A percentile compares a stretch with the other conserved stretches of the same genome.
Evolutionary conservation across 2,888 invertebrate genomes (phyloP).

Genomic region (Asteroscopus sphinx): DNA sequence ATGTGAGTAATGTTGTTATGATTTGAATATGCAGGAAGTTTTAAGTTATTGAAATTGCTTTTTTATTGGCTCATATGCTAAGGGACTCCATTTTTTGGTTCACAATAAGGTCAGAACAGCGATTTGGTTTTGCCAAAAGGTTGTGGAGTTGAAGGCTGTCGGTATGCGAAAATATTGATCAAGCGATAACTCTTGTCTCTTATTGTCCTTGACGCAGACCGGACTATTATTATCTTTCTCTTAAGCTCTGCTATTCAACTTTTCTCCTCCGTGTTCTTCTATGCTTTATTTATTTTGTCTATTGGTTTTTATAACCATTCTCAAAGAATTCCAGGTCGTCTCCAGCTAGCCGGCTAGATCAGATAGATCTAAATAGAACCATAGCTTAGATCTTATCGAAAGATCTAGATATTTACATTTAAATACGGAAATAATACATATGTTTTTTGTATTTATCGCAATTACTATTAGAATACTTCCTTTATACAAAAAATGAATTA

Average conservation of each 20-base stretch:
- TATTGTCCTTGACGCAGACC: no score
- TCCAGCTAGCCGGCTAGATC: no score
- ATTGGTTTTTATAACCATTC: not conserved
- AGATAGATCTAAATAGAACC: no score
- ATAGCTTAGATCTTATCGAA: no score
- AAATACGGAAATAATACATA: not conserved
- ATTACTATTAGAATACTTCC: constrained; percentile 34
- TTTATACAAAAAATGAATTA: constrained; percentile 15
- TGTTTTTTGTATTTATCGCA: constrained; percentile 1
- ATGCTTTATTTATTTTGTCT: no score
- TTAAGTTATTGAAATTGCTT: constrained; percentile 57
- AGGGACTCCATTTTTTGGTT: constrained; percentile 40
- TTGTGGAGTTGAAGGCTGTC: not conserved
- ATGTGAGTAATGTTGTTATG: constrained; percentile 58
- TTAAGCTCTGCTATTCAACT: no score
- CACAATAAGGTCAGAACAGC: constrained; percentile 29
- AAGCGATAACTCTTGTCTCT: no score
- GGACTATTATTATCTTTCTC: no score
- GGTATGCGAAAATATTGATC: not conserved
- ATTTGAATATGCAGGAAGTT: constrained; percentile 64
- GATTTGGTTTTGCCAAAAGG: constrained; percentile 9
- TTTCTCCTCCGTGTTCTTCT: no score
- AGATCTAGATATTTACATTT: no score
- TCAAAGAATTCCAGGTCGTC: no score
- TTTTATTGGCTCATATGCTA: constrained; percentile 47